These are phyloP conservation scores for Sphaerodactylus townsendi DNA, from an alignment of 2,113 vertebrate species.

Conservation along the genomic window DNA sequence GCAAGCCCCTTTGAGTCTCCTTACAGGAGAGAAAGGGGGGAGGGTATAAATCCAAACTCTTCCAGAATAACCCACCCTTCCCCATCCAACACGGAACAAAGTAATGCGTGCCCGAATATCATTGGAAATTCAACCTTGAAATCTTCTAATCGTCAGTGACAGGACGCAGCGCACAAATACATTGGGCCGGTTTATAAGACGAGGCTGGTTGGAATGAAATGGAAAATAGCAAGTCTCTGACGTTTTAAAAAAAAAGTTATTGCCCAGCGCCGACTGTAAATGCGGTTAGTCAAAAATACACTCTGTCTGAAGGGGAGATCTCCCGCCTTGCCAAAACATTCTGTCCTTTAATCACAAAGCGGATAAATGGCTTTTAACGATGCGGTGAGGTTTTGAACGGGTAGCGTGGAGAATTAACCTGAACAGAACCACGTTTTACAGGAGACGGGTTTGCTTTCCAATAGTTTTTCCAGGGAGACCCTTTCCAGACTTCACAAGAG, in stretches of 20 bases:
- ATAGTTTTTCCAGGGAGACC: constrained; percentile 63
- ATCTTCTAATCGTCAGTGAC: not conserved
- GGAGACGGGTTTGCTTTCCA: constrained; percentile 57
- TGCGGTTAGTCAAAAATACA: constrained; percentile 59
- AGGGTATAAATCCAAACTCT: too few species aligned
- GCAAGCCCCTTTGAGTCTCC: too few species aligned
- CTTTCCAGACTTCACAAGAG: constrained; percentile 20
- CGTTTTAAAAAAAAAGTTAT: constrained; percentile 32
- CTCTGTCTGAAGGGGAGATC: constrained; percentile 48
- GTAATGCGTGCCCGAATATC: not conserved
- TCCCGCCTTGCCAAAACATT: constrained; percentile 57
- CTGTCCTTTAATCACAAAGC: constrained; percentile 48
- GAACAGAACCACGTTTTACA: constrained; percentile 61
- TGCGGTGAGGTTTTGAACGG: constrained; percentile 28
- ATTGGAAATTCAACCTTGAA: not conserved
- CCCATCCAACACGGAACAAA: rapidly evolving
- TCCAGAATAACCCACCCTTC: not conserved
- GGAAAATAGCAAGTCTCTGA: constrained; percentile 52
- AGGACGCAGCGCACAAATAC: not conserved
- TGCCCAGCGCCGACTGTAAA: constrained; percentile 56
- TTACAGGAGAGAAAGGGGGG: too few species aligned
- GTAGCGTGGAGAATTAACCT: constrained; percentile 61
- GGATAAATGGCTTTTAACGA: constrained; percentile 61
- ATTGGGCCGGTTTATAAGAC: constrained; percentile 30
- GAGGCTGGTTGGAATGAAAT: constrained; percentile 24